Percentiles rank a stretch among this genome's conserved stretches.
These are phyloP conservation scores for Coracias cyanogaster DNA, from an alignment of 2,797 vertebrate genomes.

Conservation along the genomic window DNA sequence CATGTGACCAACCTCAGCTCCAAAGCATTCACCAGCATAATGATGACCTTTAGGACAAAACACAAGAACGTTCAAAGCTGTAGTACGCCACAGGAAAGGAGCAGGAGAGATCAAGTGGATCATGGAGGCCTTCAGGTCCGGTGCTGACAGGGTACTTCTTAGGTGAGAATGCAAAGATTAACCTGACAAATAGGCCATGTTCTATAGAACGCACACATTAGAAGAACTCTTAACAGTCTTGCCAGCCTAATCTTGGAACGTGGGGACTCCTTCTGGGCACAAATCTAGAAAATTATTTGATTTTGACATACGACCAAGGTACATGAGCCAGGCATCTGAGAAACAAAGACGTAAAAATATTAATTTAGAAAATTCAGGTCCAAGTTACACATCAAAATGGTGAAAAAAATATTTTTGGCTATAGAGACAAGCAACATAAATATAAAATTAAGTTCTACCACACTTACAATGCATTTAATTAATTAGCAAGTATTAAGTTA, in stretches of 20 bases:
- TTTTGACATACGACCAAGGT: not conserved
- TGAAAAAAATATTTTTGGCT: not conserved
- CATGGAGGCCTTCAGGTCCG: not conserved
- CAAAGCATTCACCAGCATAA: not conserved
- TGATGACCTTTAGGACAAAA: not conserved
- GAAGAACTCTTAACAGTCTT: not conserved
- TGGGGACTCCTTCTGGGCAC: not conserved
- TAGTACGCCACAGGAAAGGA: not conserved
- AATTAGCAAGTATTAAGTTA: not conserved
- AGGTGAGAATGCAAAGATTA: not conserved
- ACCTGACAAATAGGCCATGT: not conserved
- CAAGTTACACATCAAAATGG: not conserved
- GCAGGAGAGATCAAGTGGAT: not conserved
- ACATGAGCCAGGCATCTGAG: not conserved
- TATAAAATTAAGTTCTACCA: not conserved
- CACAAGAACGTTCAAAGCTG: not conserved
- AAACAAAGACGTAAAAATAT: not conserved
- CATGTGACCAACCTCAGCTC: fast-evolving
- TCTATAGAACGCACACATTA: not conserved
- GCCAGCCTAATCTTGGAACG: not conserved
- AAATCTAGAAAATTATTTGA: not conserved
- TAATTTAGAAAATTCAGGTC: not conserved
- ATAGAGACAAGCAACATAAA: not conserved
- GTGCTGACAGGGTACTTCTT: not conserved
- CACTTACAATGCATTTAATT: not conserved